Evolutionary conservation across 1,140 invertebrate species (phyloP).

Genomic region (Probaryconus sp.): DNA sequence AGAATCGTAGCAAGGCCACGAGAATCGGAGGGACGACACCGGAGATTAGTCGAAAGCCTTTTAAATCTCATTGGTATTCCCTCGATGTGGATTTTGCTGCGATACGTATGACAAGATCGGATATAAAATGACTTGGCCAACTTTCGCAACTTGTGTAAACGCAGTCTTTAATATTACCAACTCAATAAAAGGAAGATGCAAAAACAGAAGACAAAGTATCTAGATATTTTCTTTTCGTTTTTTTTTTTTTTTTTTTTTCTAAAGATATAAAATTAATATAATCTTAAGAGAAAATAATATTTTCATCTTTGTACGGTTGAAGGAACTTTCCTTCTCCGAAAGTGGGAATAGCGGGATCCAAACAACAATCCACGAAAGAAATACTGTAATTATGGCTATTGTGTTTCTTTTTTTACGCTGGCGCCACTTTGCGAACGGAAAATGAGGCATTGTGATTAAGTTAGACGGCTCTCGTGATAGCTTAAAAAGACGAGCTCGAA

Average conservation of each 20-base stretch:
- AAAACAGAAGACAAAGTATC: too few species aligned
- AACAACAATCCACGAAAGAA: too few species aligned
- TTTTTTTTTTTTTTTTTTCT: too few species aligned
- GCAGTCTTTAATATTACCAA: constrained; percentile 24
- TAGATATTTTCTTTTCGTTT: too few species aligned
- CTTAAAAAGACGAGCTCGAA: constrained; percentile 43
- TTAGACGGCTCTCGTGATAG: constrained; percentile 38
- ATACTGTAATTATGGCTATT: constrained; percentile 19
- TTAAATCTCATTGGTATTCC: constrained; percentile 60
- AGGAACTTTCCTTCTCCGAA: too few species aligned
- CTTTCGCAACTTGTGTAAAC: constrained; percentile 17
- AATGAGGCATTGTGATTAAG: constrained; percentile 49
- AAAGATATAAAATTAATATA: too few species aligned
- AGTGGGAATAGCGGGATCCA: too few species aligned
- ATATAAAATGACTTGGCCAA: constrained; percentile 45
- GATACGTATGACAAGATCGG: constrained; percentile 50
- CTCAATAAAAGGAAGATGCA: too few species aligned
- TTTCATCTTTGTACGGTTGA: too few species aligned
- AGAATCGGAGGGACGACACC: constrained; percentile 28
- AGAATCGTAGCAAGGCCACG: background rate
- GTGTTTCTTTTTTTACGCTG: constrained; percentile 21
- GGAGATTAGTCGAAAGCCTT: constrained; percentile 62
- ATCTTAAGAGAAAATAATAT: too few species aligned
- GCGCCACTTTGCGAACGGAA: constrained; percentile 19
- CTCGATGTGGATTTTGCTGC: constrained; percentile 52